Evolutionary conservation across 2,797 vertebrate species (phyloP).

Genomic region (Australoheros facetus): DNA sequence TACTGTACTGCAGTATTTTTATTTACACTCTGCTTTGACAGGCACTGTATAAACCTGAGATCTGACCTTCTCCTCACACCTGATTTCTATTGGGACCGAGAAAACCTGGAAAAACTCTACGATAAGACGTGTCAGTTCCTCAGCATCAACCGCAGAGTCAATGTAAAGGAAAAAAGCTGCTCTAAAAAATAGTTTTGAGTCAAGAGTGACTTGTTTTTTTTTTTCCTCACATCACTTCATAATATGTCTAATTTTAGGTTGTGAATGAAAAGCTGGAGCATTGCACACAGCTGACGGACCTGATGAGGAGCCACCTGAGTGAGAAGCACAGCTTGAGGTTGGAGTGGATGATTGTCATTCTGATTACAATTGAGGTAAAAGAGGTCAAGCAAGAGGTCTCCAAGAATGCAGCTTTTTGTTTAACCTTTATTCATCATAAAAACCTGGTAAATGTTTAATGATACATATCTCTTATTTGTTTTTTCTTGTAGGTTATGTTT

Average conservation of each 20-base stretch:
- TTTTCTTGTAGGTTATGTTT: conserved; percentile 89
- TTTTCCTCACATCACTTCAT: neutral
- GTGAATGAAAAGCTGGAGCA: conserved; percentile 98
- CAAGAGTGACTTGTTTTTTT: neutral
- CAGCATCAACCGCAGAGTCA: conserved; percentile 95
- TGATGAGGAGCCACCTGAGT: conserved; percentile 96
- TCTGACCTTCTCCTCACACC: conserved; percentile 97
- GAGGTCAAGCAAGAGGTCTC: neutral
- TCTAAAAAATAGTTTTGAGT: neutral
- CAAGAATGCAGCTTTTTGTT: neutral
- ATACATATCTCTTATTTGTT: conserved; percentile 28
- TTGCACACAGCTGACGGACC: conserved; percentile 93
- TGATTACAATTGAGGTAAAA: conserved; percentile 95
- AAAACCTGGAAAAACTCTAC: conserved; percentile 95
- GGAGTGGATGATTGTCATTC: conserved; percentile 99
- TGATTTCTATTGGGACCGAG: conserved; percentile 99
- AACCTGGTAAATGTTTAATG: neutral
- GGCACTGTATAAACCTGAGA: conserved; percentile 96
- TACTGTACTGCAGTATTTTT: neutral
- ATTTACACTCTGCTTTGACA: conserved; percentile 36
- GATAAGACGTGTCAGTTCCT: conserved; percentile 98
- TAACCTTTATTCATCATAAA: neutral
- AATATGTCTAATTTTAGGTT: conserved; percentile 78
- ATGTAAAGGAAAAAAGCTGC: conserved; percentile 74
- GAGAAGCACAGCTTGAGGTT: conserved; percentile 93